Evolutionary conservation across 2,888 invertebrate genomes (phyloP).

Genomic region (Tetranychus piercei): DNA sequence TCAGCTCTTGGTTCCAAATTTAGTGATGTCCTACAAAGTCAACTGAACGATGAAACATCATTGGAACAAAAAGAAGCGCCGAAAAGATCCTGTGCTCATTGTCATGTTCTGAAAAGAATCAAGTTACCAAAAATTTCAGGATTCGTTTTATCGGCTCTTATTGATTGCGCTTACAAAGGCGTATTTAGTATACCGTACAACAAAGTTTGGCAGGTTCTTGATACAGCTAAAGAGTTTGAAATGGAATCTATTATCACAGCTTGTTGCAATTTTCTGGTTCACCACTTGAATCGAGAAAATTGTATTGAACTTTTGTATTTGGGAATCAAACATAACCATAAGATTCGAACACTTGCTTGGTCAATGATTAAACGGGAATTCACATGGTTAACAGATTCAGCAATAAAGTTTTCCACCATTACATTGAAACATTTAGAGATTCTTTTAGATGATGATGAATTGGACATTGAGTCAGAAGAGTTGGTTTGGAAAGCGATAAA

Average conservation of each 20-base stretch:
- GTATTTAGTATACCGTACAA: neutral
- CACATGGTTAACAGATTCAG: neutral
- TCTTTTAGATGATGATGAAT: slow-evolving; percentile 16
- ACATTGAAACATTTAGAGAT: slow-evolving; percentile 11
- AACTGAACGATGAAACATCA: neutral
- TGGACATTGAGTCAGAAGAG: slow-evolving; percentile 16
- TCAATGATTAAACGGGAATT: slow-evolving; percentile 5
- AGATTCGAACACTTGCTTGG: neutral
- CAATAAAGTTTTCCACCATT: slow-evolving; percentile 5
- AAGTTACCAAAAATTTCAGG: neutral
- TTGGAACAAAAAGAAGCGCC: neutral
- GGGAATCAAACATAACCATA: slow-evolving; percentile 14
- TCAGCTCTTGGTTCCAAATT: slow-evolving; percentile 16
- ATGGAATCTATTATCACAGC: slow-evolving; percentile 13
- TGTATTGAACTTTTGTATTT: slow-evolving; percentile 16
- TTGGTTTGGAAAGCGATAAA: slow-evolving; percentile 17
- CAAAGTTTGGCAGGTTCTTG: slow-evolving; percentile 15
- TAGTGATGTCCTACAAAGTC: neutral
- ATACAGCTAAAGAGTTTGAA: slow-evolving; percentile 14
- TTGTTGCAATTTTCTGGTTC: slow-evolving; percentile 19
- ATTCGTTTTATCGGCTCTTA: slow-evolving; percentile 13
- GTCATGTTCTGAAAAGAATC: neutral
- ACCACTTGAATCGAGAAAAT: slow-evolving; percentile 17
- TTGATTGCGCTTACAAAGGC: slow-evolving; percentile 20
- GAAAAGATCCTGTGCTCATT: neutral